Percentiles rank a stretch among this genome's conserved stretches.
Conservation (phyloP, 1,140 invertebrate genomes). For the Eulimnadia texana region DNA sequence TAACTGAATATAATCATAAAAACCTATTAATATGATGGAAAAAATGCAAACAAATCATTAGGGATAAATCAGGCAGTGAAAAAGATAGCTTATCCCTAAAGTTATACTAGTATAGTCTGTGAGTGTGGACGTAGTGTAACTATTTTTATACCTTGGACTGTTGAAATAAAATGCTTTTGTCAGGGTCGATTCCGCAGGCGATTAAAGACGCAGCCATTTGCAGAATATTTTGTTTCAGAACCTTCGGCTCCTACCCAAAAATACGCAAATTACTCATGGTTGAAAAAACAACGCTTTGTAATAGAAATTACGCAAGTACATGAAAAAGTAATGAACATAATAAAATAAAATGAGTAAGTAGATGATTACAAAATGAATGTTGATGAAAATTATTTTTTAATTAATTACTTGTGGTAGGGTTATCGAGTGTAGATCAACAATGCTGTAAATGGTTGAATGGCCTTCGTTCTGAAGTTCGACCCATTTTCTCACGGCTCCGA, state of each 20-base stretch:
- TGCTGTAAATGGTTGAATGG: slow-evolving; percentile 58
- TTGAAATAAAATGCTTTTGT: slow-evolving; percentile 67
- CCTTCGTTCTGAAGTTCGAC: slow-evolving; percentile 57
- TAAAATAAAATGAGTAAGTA: no score
- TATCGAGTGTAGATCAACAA: slow-evolving; percentile 91
- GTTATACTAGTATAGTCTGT: no score
- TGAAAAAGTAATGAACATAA: no score
- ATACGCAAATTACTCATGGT: no score
- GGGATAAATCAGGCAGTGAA: not conserved
- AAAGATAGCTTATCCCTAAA: no score
- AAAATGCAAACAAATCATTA: not conserved
- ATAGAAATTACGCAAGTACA: no score
- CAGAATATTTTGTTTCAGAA: slow-evolving; percentile 52
- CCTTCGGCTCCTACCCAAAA: slow-evolving; percentile 51
- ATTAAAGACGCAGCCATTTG: slow-evolving; percentile 68
- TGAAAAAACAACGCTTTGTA: no score
- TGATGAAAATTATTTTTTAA: no score
- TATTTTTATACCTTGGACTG: slow-evolving; percentile 66
- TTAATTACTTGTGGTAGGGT: slow-evolving; percentile 58
- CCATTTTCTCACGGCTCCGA: slow-evolving; percentile 83
- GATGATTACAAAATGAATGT: no score
- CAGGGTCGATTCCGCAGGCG: slow-evolving; percentile 79
- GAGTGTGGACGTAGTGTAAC: no score
- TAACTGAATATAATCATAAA: no score
- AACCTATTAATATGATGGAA: no score